Conservation (phyloP, 2,113 vertebrate genomes). For the Ahaetulla prasina region DNA sequence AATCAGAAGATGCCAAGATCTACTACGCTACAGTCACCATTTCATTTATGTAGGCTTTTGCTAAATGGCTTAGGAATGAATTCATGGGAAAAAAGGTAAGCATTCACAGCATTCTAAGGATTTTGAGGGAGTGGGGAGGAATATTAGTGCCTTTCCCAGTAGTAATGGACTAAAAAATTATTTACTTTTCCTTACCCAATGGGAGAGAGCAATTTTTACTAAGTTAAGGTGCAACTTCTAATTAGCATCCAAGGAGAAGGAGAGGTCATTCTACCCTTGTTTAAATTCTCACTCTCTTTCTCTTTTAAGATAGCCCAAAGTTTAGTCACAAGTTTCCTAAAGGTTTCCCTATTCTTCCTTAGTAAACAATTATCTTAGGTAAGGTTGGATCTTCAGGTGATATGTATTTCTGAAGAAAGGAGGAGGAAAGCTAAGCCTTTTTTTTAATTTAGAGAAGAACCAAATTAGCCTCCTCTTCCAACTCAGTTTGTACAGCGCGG, state of each 20-base stretch:
- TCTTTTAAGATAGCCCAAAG: neutral
- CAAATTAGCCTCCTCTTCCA: neutral
- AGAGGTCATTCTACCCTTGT: neutral
- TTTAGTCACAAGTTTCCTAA: neutral
- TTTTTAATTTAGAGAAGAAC: neutral
- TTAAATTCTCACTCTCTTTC: neutral
- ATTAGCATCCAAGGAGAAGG: neutral
- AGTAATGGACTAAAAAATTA: neutral
- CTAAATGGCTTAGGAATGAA: constrained; percentile 96
- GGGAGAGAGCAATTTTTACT: neutral
- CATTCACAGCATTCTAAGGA: neutral
- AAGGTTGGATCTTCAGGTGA: neutral
- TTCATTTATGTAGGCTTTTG: constrained; percentile 91
- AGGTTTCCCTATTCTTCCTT: neutral
- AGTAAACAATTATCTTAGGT: neutral
- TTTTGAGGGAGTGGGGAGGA: neutral
- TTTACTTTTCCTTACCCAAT: neutral
- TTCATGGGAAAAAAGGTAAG: constrained; percentile 96
- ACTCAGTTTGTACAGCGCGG: neutral
- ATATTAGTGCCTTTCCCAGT: neutral
- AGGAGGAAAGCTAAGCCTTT: neutral
- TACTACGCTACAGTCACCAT: constrained; percentile 84
- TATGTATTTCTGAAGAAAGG: neutral
- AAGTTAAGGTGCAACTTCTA: neutral
- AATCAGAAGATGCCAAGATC: constrained; percentile 74